phyloP scores from a whole-genome alignment of 1,140 invertebrate genomes.

The Brachionus asplanchnoidis region DNA sequence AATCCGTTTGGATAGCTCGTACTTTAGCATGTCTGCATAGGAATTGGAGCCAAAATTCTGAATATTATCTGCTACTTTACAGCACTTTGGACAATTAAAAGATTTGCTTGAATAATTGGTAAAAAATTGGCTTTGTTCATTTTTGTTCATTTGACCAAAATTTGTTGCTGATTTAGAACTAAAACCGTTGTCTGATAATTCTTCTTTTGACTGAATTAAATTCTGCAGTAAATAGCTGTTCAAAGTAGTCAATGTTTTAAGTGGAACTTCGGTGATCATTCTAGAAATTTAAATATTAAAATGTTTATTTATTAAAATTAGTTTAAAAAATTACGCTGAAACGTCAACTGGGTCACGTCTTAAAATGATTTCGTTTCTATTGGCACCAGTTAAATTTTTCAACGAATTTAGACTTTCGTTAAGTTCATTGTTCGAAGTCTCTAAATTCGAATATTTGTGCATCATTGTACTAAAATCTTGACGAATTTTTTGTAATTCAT shows the following conservation, averaged over 20 bases:
- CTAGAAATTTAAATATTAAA: background rate
- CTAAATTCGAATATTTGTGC: slow-evolving; percentile 26
- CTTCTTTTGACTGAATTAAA: slow-evolving; percentile 11
- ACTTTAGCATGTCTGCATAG: slow-evolving; percentile 24
- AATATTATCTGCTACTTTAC: background rate
- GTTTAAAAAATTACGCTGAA: slow-evolving; percentile 9
- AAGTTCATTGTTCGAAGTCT: slow-evolving; percentile 17
- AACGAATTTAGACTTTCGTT: background rate
- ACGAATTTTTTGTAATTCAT: slow-evolving; percentile 28
- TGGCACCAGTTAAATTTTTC: background rate
- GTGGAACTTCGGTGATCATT: slow-evolving; percentile 20
- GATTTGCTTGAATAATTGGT: slow-evolving; percentile 10
- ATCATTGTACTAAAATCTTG: slow-evolving; percentile 40
- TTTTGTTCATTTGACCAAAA: background rate
- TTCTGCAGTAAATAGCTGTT: slow-evolving; percentile 28
- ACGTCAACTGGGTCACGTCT: slow-evolving; percentile 24
- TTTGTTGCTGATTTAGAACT: slow-evolving; percentile 1
- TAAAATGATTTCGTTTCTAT: slow-evolving; percentile 16
- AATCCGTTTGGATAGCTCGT: slow-evolving; percentile 20
- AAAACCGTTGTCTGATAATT: background rate
- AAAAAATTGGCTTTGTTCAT: slow-evolving; percentile 30
- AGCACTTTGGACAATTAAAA: slow-evolving; percentile 12
- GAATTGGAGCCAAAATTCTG: background rate
- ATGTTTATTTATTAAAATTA: background rate
- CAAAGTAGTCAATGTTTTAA: slow-evolving; percentile 13